Percentiles rank a stretch among this genome's conserved stretches.
These are phyloP conservation scores for Scolopax mira DNA, from an alignment of 2,113 vertebrate genomes.

Conservation along the genomic window DNA sequence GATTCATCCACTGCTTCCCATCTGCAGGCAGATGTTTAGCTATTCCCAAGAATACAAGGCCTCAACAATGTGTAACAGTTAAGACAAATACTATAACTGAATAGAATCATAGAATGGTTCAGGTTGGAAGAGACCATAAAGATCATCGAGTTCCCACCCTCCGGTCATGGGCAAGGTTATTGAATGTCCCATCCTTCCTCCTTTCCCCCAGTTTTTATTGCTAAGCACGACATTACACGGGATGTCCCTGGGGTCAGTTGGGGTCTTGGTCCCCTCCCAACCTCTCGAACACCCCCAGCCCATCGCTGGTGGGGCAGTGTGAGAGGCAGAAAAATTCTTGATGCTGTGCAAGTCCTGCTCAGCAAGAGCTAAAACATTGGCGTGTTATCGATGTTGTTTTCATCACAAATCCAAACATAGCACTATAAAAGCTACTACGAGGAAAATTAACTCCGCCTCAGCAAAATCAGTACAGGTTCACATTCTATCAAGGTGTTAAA, in stretches of 20 bases:
- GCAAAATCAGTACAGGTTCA: background rate
- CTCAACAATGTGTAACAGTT: rapidly evolving
- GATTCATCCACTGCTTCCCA: background rate
- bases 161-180: no score
- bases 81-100: rapidly evolving
- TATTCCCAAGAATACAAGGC: background rate
- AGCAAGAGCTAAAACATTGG: rapidly evolving
- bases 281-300: background rate
- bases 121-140: no score
- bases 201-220: background rate
- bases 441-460: background rate
- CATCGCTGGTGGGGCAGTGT: no score
- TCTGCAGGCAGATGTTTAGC: background rate
- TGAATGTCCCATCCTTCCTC: background rate
- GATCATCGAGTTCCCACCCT: no score
- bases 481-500: background rate
- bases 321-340: background rate
- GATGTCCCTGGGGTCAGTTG: background rate
- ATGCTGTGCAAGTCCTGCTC: background rate
- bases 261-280: background rate
- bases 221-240: no score
- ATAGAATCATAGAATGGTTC: no score
- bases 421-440: background rate
- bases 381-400: background rate
- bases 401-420: background rate